phyloP scores from a whole-genome alignment of 2,113 vertebrate species.

The Pristiophorus japonicus region DNA sequence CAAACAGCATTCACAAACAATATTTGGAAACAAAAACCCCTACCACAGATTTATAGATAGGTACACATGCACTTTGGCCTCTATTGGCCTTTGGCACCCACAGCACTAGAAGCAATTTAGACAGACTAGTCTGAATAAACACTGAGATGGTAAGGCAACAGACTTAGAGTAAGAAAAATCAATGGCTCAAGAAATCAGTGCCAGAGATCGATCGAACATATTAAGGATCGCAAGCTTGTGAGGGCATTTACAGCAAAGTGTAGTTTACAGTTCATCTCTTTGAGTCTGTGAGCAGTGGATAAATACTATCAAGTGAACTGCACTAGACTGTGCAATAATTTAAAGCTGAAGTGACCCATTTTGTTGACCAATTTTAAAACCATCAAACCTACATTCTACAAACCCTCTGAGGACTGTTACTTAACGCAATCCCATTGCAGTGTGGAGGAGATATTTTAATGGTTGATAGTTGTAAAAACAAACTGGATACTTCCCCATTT shows the following conservation, averaged over 20 bases:
- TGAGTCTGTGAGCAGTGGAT: conserved; percentile 49
- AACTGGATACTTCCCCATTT: neutral
- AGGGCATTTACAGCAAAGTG: conserved; percentile 59
- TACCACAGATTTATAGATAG: conserved; percentile 69
- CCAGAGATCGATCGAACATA: conserved; percentile 70
- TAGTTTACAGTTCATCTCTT: conserved; percentile 55
- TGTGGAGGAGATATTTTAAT: neutral
- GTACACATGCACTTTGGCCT: conserved; percentile 56
- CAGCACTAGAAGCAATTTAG: conserved; percentile 67
- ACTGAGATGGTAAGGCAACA: conserved; percentile 68
- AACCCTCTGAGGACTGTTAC: neutral
- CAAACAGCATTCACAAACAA: conserved; percentile 57
- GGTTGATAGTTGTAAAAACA: neutral
- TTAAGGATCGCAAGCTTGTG: conserved; percentile 57
- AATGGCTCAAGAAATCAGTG: conserved; percentile 63
- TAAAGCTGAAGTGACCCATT: conserved; percentile 17
- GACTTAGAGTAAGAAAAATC: conserved; percentile 68
- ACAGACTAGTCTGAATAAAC: conserved; percentile 69
- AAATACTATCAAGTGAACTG: conserved; percentile 47
- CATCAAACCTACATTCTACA: neutral
- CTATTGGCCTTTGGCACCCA: conserved; percentile 48
- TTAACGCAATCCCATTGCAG: neutral
- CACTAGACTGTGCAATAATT: conserved; percentile 37
- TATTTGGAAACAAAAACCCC: conserved; percentile 55
- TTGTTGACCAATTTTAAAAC: conserved; percentile 21